A percentile compares a stretch with the other conserved stretches of the same genome.
Conservation (phyloP, 2,888 invertebrate genomes). For the Lingula anatina region DNA sequence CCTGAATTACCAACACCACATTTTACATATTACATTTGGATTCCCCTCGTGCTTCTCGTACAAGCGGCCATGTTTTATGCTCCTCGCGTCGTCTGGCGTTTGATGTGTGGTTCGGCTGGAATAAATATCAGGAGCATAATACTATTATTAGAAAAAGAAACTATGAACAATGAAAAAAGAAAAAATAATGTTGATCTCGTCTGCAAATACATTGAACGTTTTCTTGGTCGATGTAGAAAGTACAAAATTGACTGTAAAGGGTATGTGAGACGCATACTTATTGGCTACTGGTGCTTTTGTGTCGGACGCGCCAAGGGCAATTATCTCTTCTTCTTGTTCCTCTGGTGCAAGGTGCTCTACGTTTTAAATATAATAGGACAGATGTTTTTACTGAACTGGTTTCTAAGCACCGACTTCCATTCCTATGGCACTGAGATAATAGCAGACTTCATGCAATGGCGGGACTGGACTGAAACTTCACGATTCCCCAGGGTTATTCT, state of each 20-base stretch:
- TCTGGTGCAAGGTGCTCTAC: slow-evolving; percentile 51
- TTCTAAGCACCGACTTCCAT: slow-evolving; percentile 51
- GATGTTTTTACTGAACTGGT: slow-evolving; percentile 53
- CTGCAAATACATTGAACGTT: slow-evolving; percentile 55
- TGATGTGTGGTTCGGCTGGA: slow-evolving; percentile 54
- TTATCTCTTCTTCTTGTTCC: slow-evolving; percentile 52
- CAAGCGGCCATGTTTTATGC: slow-evolving; percentile 55
- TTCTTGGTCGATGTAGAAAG: slow-evolving; percentile 48
- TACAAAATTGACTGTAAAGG: slow-evolving; percentile 40
- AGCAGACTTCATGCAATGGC: slow-evolving; percentile 50
- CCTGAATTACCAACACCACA: too few relatives aligned
- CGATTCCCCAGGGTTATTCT: slow-evolving; percentile 48
- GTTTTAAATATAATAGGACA: slow-evolving; percentile 53
- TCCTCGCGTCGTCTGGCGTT: slow-evolving; percentile 55
- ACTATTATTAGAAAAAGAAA: slow-evolving; percentile 46
- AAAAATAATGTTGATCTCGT: slow-evolving; percentile 54
- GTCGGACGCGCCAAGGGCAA: too few relatives aligned
- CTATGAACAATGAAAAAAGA: slow-evolving; percentile 53
- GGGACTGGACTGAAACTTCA: slow-evolving; percentile 39
- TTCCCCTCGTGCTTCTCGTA: slow-evolving; percentile 50
- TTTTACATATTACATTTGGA: slow-evolving; percentile 54
- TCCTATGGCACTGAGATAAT: slow-evolving; percentile 53
- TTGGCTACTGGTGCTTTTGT: too few relatives aligned
- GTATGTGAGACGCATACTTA: slow-evolving; percentile 35
- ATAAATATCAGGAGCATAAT: slow-evolving; percentile 54